phyloP scores from a whole-genome alignment of 2,797 vertebrate species.

The Pangasius macronema region DNA sequence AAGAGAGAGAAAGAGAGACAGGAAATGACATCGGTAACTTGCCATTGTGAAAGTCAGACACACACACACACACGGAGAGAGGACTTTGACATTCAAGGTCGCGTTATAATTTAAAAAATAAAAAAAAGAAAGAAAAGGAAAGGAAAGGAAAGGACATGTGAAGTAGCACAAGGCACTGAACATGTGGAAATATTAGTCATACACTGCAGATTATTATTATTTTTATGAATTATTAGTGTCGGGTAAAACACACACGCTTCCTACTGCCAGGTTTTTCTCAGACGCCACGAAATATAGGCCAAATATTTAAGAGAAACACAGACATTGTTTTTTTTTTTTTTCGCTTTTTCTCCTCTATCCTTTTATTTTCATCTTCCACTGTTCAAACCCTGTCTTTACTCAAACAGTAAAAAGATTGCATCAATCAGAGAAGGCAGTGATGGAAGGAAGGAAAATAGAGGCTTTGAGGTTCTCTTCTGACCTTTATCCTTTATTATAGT shows the following conservation, averaged over 20 bases:
- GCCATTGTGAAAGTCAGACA: not conserved
- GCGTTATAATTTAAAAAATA: not conserved
- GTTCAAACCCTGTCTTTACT: not conserved
- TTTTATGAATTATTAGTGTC: not conserved
- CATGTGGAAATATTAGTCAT: not conserved
- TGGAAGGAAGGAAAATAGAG: slow-evolving; percentile 19
- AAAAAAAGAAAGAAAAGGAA: not conserved
- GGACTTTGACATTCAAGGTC: not conserved
- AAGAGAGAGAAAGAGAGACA: too few relatives aligned
- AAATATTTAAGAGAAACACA: not conserved
- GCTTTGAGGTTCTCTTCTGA: slow-evolving; percentile 35
- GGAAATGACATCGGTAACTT: not conserved
- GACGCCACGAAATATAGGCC: not conserved
- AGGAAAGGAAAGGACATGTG: not conserved
- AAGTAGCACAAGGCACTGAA: not conserved
- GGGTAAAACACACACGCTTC: not conserved
- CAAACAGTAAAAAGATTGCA: not conserved
- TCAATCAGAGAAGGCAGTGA: slow-evolving; percentile 14
- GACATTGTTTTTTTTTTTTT: not conserved
- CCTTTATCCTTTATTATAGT: slow-evolving; percentile 44
- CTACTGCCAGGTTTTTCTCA: not conserved
- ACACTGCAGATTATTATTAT: not conserved
- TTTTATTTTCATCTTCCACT: not conserved
- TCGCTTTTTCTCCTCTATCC: not conserved
- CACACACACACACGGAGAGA: not conserved